Conservation (phyloP, 2,113 vertebrate species). For the Vimba vimba region DNA sequence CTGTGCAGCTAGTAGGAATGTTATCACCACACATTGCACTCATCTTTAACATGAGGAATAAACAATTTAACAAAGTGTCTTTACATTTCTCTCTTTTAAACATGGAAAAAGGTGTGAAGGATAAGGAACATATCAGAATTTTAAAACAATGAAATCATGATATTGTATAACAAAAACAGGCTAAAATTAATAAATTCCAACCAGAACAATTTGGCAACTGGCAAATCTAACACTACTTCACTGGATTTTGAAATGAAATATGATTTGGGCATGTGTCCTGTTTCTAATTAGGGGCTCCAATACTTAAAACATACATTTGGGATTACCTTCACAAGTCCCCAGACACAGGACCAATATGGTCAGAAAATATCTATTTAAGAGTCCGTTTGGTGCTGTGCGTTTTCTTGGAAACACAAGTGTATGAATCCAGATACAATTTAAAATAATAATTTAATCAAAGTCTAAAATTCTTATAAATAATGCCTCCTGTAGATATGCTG, state of each 20-base stretch:
- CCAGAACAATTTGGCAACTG: constrained; percentile 52
- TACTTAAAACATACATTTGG: constrained; percentile 1
- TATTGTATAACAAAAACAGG: constrained; percentile 60
- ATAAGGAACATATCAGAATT: constrained; percentile 34
- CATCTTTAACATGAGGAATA: constrained; percentile 35
- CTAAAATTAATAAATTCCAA: constrained; percentile 52
- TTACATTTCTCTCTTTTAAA: constrained; percentile 22
- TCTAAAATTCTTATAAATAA: constrained; percentile 53
- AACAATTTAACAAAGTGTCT: constrained; percentile 29
- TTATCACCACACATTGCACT: constrained; percentile 2
- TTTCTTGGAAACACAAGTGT: not conserved
- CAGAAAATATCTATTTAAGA: constrained; percentile 46
- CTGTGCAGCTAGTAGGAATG: not conserved
- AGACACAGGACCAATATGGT: constrained; percentile 58
- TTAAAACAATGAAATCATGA: constrained; percentile 46
- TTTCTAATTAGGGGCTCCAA: constrained; percentile 24
- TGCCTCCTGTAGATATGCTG: constrained; percentile 4
- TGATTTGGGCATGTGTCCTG: not conserved
- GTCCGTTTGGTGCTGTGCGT: constrained; percentile 3
- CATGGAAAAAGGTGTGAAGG: not conserved
- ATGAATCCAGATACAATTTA: constrained; percentile 15
- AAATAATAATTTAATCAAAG: constrained; percentile 39
- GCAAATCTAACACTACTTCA: constrained; percentile 21
- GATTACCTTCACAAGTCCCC: constrained; percentile 22
- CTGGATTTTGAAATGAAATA: constrained; percentile 34